A percentile compares a stretch with the other conserved stretches of the same genome.
These are phyloP conservation scores for Aplysia californica DNA, from an alignment of 1,140 invertebrate genomes.

Conservation along the genomic window DNA sequence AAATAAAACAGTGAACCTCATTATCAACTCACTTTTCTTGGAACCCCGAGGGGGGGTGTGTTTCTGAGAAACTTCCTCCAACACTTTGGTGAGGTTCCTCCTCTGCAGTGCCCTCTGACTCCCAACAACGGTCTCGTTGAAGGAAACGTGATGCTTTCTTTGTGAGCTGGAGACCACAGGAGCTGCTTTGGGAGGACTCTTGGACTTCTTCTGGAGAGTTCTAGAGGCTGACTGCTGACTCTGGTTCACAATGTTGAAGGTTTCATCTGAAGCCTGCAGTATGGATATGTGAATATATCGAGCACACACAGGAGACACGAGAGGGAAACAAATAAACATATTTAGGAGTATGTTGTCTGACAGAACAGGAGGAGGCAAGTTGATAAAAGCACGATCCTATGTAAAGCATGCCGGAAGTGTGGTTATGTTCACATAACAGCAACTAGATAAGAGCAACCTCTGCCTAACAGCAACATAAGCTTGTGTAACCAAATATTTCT, in stretches of 20 bases:
- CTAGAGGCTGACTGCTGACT: background rate
- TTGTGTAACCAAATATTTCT: too few species aligned
- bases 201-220: background rate
- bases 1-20: background rate
- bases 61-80: too few species aligned
- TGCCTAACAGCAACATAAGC: too few species aligned
- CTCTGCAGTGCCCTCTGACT: background rate
- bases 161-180: background rate
- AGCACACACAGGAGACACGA: background rate
- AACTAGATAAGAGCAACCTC: too few species aligned
- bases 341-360: too few species aligned
- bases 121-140: slow-evolving; percentile 1
- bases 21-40: background rate
- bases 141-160: background rate
- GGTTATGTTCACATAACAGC: too few species aligned
- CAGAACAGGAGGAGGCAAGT: too few species aligned
- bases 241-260: background rate
- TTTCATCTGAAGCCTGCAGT: background rate
- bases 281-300: too few species aligned
- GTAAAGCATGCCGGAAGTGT: too few species aligned
- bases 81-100: background rate
- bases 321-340: background rate
- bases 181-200: background rate
- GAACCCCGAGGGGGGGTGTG: too few species aligned
- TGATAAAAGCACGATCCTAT: too few species aligned